These are phyloP conservation scores for Clinocottus analis DNA, from an alignment of 2,113 vertebrate genomes.

Conservation along the genomic window DNA sequence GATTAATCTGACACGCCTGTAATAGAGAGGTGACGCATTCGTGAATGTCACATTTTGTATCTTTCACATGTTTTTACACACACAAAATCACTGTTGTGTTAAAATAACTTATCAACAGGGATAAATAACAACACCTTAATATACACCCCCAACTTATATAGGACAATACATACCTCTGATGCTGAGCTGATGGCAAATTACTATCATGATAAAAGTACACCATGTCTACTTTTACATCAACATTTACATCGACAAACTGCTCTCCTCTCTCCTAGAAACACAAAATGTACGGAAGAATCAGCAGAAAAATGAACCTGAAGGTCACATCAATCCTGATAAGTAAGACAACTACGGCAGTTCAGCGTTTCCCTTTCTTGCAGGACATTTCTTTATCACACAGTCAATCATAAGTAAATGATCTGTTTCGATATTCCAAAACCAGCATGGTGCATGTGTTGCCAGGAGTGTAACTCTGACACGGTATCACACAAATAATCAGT, in stretches of 20 bases:
- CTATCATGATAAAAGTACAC: neutral
- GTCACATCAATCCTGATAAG: neutral
- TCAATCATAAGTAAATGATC: neutral
- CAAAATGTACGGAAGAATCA: neutral
- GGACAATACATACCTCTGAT: neutral
- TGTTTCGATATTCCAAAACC: neutral
- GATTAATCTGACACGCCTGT: neutral
- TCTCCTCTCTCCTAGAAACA: neutral
- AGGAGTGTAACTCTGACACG: neutral
- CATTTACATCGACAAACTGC: neutral
- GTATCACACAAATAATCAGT: constrained; percentile 4
- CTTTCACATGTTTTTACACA: neutral
- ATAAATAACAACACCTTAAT: neutral
- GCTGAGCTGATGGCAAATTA: neutral
- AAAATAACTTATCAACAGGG: neutral
- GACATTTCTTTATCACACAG: neutral
- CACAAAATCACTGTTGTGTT: neutral
- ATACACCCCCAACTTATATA: neutral
- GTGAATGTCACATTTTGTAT: neutral
- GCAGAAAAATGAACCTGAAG: neutral
- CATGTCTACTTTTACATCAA: neutral
- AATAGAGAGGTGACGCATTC: constrained; percentile 14
- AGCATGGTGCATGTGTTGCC: neutral
- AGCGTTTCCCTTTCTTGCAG: neutral
- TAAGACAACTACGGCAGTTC: neutral